Percentiles rank a stretch among this genome's conserved stretches.
Evolutionary conservation across 2,113 vertebrate species (phyloP).

Genomic region (Laticauda laticaudata): DNA sequence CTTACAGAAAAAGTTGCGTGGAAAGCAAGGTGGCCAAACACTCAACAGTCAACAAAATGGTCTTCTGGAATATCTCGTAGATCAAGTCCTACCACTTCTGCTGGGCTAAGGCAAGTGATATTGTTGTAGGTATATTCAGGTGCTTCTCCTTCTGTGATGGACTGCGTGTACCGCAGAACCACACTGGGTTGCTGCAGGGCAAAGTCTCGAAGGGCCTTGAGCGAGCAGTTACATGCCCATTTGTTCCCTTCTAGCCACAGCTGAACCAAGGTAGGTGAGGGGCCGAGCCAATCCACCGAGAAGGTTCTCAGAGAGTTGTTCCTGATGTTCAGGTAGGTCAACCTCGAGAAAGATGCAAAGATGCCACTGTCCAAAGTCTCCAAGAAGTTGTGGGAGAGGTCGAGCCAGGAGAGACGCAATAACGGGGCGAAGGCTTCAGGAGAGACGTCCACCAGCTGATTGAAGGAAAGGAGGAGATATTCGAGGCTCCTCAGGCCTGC

Average conservation of each 20-base stretch:
- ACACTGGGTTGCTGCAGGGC: constrained; percentile 72
- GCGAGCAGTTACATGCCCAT: constrained; percentile 87
- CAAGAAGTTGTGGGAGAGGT: constrained; percentile 79
- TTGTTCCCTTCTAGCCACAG: constrained; percentile 88
- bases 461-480: constrained; percentile 87
- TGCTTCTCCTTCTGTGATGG: constrained; percentile 78
- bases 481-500: constrained; percentile 83
- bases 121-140: constrained; percentile 86
- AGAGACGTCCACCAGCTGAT: constrained; percentile 75
- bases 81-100: constrained; percentile 75
- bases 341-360: constrained; percentile 70
- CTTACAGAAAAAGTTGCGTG: neutral
- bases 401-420: constrained; percentile 78
- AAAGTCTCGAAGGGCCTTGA: constrained; percentile 78
- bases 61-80: constrained; percentile 78
- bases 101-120: constrained; percentile 85
- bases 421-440: constrained; percentile 70
- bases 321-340: constrained; percentile 84
- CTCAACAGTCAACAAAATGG: constrained; percentile 79
- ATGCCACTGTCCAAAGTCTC: constrained; percentile 68
- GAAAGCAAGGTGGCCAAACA: neutral
- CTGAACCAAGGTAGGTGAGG: constrained; percentile 77
- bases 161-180: constrained; percentile 82
- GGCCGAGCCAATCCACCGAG: constrained; percentile 8
- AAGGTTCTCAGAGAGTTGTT: constrained; percentile 80